Evolutionary conservation across 2,113 vertebrate species (phyloP).

Genomic region (Cinclus cinclus): DNA sequence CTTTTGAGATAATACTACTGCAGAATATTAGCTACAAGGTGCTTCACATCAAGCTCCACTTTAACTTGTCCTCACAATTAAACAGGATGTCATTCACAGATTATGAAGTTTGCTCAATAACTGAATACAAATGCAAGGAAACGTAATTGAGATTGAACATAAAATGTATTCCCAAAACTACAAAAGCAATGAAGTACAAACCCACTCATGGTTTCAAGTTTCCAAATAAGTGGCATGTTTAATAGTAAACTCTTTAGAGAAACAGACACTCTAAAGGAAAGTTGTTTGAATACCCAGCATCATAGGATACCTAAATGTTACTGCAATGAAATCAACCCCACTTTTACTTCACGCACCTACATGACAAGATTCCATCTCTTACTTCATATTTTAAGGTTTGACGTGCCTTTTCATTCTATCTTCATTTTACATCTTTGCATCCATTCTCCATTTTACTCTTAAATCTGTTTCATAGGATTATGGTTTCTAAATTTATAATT

Average conservation of each 20-base stretch:
- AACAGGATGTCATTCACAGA: background rate
- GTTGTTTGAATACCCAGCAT: background rate
- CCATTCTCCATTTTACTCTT: background rate
- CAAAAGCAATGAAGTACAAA: background rate
- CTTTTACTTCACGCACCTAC: background rate
- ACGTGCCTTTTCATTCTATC: background rate
- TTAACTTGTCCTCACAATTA: background rate
- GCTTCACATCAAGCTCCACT: background rate
- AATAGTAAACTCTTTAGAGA: background rate
- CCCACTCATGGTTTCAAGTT: background rate
- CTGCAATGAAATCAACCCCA: background rate
- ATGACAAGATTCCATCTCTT: background rate
- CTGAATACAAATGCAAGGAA: background rate
- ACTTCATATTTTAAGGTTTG: background rate
- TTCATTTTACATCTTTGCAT: background rate
- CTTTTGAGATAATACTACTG: background rate
- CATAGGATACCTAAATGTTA: background rate
- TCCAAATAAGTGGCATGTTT: background rate
- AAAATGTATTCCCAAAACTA: background rate
- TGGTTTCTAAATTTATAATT: background rate
- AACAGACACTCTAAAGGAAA: background rate
- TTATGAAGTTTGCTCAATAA: background rate
- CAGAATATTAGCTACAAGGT: background rate
- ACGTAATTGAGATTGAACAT: background rate
- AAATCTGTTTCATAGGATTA: background rate